Evolutionary conservation across 1,140 invertebrate species (phyloP).

Genomic region (Aphelenchoides besseyi): DNA sequence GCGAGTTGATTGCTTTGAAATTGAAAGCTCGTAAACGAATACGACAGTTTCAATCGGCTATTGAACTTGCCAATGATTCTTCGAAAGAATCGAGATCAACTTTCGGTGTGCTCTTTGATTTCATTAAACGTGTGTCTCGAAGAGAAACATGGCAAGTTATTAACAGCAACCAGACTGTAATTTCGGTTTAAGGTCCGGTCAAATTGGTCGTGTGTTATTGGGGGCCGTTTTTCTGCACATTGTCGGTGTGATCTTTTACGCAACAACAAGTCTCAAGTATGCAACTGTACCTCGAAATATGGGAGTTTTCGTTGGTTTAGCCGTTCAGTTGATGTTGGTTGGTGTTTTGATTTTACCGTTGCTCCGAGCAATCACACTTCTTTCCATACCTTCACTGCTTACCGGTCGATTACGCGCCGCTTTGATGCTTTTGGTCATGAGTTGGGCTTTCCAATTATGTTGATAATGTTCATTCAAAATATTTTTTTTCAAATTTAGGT

Average conservation of each 20-base stretch:
- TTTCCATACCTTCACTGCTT: conserved; percentile 39
- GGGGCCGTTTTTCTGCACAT: conserved; percentile 18
- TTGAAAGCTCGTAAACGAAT: neutral
- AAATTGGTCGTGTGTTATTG: conserved; percentile 2
- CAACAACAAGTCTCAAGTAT: conserved; percentile 33
- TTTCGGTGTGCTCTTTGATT: neutral
- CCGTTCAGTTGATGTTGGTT: conserved; percentile 22
- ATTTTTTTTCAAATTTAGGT: conserved; percentile 27
- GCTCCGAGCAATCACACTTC: conserved; percentile 28
- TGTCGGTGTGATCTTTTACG: conserved; percentile 37
- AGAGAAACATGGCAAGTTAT: conserved; percentile 4
- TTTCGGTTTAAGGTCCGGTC: neutral
- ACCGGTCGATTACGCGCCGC: conserved; percentile 34
- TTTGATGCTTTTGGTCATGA: conserved; percentile 36
- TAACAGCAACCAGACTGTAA: neutral
- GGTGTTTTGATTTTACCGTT: conserved; percentile 31
- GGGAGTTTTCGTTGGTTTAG: conserved; percentile 40
- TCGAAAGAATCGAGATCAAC: neutral
- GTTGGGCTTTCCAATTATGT: conserved; percentile 41
- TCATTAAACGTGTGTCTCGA: neutral
- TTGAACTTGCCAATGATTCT: neutral
- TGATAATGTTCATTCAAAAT: conserved; percentile 17
- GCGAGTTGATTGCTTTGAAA: neutral
- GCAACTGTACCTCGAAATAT: conserved; percentile 19
- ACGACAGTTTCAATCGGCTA: neutral